A percentile compares a stretch with the other conserved stretches of the same genome.
Conservation (phyloP, 2,888 invertebrate genomes). For the Eucera pruinosa region DNA sequence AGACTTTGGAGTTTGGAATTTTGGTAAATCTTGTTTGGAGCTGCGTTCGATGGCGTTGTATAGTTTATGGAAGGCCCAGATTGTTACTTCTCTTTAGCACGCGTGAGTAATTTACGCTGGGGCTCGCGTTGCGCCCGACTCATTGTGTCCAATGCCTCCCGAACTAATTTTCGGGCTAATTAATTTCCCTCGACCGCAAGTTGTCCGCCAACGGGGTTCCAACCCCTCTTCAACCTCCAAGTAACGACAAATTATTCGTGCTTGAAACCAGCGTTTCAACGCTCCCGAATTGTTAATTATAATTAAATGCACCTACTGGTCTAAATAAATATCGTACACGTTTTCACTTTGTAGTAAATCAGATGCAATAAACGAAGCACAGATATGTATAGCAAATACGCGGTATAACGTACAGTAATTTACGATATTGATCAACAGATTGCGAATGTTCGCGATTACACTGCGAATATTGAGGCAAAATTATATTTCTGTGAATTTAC, state of each 20-base stretch:
- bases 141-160: constrained; percentile 42
- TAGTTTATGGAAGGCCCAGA: constrained; percentile 19
- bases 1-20: neutral
- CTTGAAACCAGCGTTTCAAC: neutral
- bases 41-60: constrained; percentile 5
- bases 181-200: constrained; percentile 41
- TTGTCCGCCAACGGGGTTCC: constrained; percentile 27
- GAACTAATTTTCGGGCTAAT: constrained; percentile 54
- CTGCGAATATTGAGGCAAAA: too few species aligned
- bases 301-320: too few species aligned
- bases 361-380: too few species aligned
- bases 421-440: too few species aligned
- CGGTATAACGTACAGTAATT: too few species aligned
- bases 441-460: too few species aligned
- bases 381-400: too few species aligned
- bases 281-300: too few species aligned
- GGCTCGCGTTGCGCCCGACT: constrained; percentile 27
- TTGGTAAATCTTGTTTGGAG: neutral
- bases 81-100: constrained; percentile 24
- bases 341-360: too few species aligned
- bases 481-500: too few species aligned
- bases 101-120: constrained; percentile 46
- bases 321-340: too few species aligned
- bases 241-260: constrained; percentile 13
- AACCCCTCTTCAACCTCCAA: neutral